Evolutionary conservation across 2,113 vertebrate genomes (phyloP), one percentile per base, ranked within the genome.

Genomic region (Tetraodon nigroviridis): DNA sequence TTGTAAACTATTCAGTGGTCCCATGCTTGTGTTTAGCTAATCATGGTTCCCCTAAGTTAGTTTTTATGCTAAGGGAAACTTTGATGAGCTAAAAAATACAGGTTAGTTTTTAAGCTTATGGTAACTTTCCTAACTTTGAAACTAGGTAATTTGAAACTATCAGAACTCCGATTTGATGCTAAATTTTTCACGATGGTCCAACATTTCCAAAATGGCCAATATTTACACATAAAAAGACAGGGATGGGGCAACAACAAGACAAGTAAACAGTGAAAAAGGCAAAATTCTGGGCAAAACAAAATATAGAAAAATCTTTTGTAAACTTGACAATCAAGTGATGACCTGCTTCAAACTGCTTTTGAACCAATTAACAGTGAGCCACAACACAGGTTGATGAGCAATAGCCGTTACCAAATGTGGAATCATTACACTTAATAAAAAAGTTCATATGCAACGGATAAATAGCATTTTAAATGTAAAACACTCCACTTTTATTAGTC

Each of bases 341-440:
- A 80, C 78, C 73, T 58, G 83, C 61, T 75, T 84, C 75, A 69
- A 65, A 75, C 73, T 67, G 77, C 68, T 64, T 71, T 82, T 18
- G 73, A 83, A 72, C 71, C 62, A 46, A 67, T 66, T 61, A 79
- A 84, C 71, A 83, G 83, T 75, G 71, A 84, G 71, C 80, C 79
- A 84, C 68, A 46, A 81, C 32, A 84, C 75, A 67, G 62, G 58
- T 65, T 13, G 32, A 78, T 70, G 73, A 79, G 79, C 73, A 84
- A 84, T 54, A 20, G 81, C 78, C 62, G 71, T 83, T 64, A 76
- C 70, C 57, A 76, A 71, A 81, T 77, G 84, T 85, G 84, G 84
- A 87, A 83, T 86, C 87, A 86, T 86, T 81, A 89, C 84, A 89
- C 82, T 46, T 59, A 80, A 86, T 71, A 58, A 59, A 52, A 77